A percentile compares a stretch with the other conserved stretches of the same genome.
These are phyloP conservation scores for Bubo bubo DNA, from an alignment of 2,113 vertebrate species.

Conservation along the genomic window DNA sequence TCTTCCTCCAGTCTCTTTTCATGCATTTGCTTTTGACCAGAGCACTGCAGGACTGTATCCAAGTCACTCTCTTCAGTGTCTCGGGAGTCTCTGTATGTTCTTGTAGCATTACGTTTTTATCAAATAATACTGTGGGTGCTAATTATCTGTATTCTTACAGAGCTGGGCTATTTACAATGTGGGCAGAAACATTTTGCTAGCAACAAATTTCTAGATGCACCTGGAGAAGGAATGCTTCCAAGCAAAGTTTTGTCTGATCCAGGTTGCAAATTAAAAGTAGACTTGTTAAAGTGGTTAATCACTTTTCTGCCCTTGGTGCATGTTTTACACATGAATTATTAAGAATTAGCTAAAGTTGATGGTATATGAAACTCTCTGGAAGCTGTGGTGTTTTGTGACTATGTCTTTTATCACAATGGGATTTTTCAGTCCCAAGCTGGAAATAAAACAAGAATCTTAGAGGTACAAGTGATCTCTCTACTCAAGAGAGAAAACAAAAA, in stretches of 20 bases:
- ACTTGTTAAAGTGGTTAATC: background rate
- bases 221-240: background rate
- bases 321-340: background rate
- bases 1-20: background rate
- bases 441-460: background rate
- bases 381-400: background rate
- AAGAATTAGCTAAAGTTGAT: background rate
- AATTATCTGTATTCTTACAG: background rate
- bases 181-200: background rate
- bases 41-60: background rate
- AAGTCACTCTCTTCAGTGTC: background rate
- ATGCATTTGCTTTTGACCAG: background rate
- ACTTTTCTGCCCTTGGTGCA: background rate
- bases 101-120: background rate
- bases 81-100: background rate
- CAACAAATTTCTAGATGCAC: background rate
- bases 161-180: background rate
- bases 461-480: background rate
- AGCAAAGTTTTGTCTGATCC: background rate
- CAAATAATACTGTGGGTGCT: background rate
- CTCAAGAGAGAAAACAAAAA: background rate
- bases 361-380: background rate
- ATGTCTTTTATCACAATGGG: background rate
- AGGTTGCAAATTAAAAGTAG: background rate
- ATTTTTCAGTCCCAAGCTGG: background rate